Conservation (phyloP, 1,140 invertebrate genomes). For the Orussus abietinus region DNA sequence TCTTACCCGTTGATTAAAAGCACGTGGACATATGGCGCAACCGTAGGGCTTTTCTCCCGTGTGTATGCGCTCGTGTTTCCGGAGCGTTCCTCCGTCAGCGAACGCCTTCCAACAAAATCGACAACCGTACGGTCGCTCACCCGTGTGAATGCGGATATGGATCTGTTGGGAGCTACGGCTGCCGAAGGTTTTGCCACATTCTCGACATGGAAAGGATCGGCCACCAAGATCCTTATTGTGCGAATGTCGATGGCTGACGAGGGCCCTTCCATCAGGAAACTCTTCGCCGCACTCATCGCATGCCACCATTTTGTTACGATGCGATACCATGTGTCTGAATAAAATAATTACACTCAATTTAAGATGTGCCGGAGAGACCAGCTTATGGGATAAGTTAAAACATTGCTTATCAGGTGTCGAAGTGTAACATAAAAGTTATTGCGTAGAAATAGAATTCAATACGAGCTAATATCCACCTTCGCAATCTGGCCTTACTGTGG, state of each 20-base stretch:
- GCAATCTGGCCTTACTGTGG: slow-evolving; percentile 62
- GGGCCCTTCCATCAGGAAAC: slow-evolving; percentile 65
- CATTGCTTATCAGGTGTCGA: too few relatives aligned
- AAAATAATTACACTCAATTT: too few relatives aligned
- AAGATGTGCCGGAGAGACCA: too few relatives aligned
- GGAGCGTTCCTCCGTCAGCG: slow-evolving; percentile 93
- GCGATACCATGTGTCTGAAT: slow-evolving; percentile 62
- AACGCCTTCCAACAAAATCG: slow-evolving; percentile 98
- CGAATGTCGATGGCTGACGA: slow-evolving; percentile 69
- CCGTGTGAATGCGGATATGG: slow-evolving; percentile 83
- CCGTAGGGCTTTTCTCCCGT: slow-evolving; percentile 94
- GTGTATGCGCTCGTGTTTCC: slow-evolving; percentile 97
- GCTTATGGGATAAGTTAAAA: too few relatives aligned
- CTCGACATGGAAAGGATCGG: slow-evolving; percentile 76
- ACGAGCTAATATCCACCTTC: slow-evolving; percentile 42
- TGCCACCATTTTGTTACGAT: slow-evolving; percentile 65
- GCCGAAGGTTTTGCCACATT: slow-evolving; percentile 80
- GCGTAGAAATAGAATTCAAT: too few relatives aligned
- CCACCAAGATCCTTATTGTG: slow-evolving; percentile 59
- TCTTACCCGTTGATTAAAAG: slow-evolving; percentile 73
- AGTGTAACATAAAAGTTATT: neutral
- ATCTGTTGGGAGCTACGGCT: slow-evolving; percentile 90
- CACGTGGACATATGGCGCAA: slow-evolving; percentile 88
- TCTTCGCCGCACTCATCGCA: slow-evolving; percentile 70
- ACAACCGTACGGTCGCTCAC: slow-evolving; percentile 83